Percentiles rank a stretch among this genome's conserved stretches.
phyloP scores from a whole-genome alignment of 2,113 vertebrate genomes.

The Synchiropus splendidus region DNA sequence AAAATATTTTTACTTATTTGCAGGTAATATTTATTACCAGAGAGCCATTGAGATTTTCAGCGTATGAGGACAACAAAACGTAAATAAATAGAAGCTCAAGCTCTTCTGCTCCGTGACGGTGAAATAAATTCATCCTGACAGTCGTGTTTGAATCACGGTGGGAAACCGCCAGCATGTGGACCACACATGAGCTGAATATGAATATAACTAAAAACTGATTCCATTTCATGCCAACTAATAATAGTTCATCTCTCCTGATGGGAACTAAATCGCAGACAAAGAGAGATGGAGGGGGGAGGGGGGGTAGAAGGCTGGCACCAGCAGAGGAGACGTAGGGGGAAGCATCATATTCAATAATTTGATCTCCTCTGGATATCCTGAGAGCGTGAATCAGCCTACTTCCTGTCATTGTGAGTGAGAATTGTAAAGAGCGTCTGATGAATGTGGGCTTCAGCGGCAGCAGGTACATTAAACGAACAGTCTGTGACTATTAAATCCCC shows the following conservation, averaged over 20 bases:
- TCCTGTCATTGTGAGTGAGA: constrained; percentile 30
- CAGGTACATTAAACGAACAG: constrained; percentile 21
- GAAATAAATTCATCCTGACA: too few relatives aligned
- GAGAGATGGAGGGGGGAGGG: constrained; percentile 1
- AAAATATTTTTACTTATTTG: too few relatives aligned
- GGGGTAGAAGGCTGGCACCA: neutral
- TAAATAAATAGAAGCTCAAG: too few relatives aligned
- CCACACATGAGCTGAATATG: too few relatives aligned
- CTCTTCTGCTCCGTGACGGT: too few relatives aligned
- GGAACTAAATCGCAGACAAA: constrained; percentile 15
- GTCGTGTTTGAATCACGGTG: too few relatives aligned
- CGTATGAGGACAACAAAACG: too few relatives aligned
- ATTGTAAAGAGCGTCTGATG: constrained; percentile 30
- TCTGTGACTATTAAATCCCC: constrained; percentile 10
- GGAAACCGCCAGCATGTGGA: too few relatives aligned
- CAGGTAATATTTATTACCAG: too few relatives aligned
- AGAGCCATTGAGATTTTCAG: too few relatives aligned
- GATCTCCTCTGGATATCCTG: constrained; percentile 25
- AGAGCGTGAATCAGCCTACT: constrained; percentile 32
- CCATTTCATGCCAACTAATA: constrained; percentile 6
- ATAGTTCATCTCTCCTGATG: constrained; percentile 16
- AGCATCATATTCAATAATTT: constrained; percentile 39
- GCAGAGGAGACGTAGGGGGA: constrained; percentile 9
- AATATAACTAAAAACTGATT: too few relatives aligned
- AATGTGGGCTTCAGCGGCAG: constrained; percentile 23